A percentile compares a stretch with the other conserved stretches of the same genome.
phyloP scores from a whole-genome alignment of 2,888 invertebrate species.

The Gnatocerus cornutus region DNA sequence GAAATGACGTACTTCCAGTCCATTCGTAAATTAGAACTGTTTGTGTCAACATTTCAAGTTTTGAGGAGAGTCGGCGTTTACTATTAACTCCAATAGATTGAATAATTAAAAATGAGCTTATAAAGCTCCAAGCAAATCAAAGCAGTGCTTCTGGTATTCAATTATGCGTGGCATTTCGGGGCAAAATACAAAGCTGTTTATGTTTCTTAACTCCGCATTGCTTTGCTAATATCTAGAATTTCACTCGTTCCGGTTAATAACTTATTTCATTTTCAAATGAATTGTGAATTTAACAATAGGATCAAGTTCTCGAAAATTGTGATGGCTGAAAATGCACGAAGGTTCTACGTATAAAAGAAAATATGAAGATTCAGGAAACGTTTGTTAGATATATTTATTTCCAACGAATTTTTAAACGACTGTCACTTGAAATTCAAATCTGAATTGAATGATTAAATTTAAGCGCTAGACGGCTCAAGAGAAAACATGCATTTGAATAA shows the following conservation, averaged over 20 bases:
- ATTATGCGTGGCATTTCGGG: too few species aligned
- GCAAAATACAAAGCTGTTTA: too few species aligned
- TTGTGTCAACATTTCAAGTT: constrained; percentile 35
- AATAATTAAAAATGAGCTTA: too few species aligned
- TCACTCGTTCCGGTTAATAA: constrained; percentile 23
- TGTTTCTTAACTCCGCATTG: too few species aligned
- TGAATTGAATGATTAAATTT: constrained; percentile 40
- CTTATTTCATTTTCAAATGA: constrained; percentile 32
- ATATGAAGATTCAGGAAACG: constrained; percentile 6
- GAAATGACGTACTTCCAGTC: constrained; percentile 32
- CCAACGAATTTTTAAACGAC: constrained; percentile 26
- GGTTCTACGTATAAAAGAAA: constrained; percentile 22
- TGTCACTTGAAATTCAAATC: constrained; percentile 36
- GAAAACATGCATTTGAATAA: constrained; percentile 39
- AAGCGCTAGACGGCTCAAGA: constrained; percentile 14
- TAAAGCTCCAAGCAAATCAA: too few species aligned
- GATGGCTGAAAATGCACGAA: constrained; percentile 15
- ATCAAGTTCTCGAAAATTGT: constrained; percentile 31
- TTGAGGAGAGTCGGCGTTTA: constrained; percentile 30
- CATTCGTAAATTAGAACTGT: constrained; percentile 37
- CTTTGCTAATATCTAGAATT: too few species aligned
- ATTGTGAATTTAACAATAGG: constrained; percentile 21
- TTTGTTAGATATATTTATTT: constrained; percentile 30
- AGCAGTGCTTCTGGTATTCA: too few species aligned
- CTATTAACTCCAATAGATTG: constrained; percentile 35